These are phyloP conservation scores for Pseudochromis fuscus DNA, from an alignment of 2,797 vertebrate species.

Conservation along the genomic window DNA sequence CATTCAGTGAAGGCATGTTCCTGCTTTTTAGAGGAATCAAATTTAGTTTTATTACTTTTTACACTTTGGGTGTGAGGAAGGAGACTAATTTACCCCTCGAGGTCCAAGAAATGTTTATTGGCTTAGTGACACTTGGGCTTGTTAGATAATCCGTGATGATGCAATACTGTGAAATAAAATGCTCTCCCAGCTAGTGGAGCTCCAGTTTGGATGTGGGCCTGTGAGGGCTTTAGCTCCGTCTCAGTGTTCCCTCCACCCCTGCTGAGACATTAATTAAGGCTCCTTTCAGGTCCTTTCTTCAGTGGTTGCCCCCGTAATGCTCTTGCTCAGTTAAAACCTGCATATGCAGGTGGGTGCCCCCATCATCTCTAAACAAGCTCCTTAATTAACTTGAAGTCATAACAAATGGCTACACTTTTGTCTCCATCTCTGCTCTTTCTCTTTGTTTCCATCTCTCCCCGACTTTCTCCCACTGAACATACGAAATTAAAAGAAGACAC, in stretches of 20 bases:
- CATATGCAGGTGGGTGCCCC: conserved; percentile 78
- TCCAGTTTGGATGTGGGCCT: conserved; percentile 71
- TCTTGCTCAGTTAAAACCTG: conserved; percentile 71
- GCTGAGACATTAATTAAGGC: conserved; percentile 86
- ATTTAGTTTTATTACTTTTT: conserved; percentile 68
- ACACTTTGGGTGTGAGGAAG: conserved; percentile 73
- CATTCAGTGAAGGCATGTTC: conserved; percentile 50
- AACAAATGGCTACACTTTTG: conserved; percentile 74
- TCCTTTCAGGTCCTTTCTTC: conserved; percentile 78
- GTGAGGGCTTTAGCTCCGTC: conserved; percentile 74
- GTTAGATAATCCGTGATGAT: conserved; percentile 86
- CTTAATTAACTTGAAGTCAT: conserved; percentile 81
- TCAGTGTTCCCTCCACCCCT: conserved; percentile 75
- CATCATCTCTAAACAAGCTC: conserved; percentile 76
- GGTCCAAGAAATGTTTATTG: conserved; percentile 84
- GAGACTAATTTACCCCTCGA: conserved; percentile 83
- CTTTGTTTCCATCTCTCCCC: conserved; percentile 39
- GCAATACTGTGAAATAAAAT: conserved; percentile 84
- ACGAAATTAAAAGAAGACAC: conserved; percentile 63
- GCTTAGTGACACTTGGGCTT: conserved; percentile 85
- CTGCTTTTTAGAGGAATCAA: conserved; percentile 65
- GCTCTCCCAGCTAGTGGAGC: conserved; percentile 71
- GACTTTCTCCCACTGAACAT: conserved; percentile 53
- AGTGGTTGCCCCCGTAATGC: conserved; percentile 71
- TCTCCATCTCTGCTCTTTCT: conserved; percentile 55